phyloP scores from a whole-genome alignment of 2,113 vertebrate species.

The Sphyrna mokarran region DNA sequence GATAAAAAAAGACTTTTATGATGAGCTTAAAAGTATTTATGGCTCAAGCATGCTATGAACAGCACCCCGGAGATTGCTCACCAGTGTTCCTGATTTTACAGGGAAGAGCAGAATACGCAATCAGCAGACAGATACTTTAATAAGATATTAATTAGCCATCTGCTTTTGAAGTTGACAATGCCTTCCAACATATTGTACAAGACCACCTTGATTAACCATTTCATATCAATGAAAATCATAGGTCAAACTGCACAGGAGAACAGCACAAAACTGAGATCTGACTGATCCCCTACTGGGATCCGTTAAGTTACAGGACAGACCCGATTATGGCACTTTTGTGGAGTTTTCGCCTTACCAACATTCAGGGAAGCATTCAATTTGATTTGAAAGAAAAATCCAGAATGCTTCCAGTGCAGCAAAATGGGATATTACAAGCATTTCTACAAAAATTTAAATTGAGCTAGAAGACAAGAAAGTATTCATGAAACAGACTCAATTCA shows the following conservation, averaged over 20 bases:
- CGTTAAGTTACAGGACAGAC: not conserved
- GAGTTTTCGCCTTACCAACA: not conserved
- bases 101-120: not conserved
- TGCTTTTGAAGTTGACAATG: not conserved
- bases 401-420: no score
- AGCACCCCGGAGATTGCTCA: not conserved
- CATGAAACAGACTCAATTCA: no score
- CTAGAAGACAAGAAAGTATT: no score
- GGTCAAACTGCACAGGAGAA: not conserved
- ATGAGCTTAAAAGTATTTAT: not conserved
- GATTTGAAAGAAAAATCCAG: not conserved
- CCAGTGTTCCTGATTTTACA: not conserved
- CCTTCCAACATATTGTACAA: not conserved
- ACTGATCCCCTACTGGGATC: not conserved
- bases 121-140: not conserved
- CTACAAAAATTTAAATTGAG: no score
- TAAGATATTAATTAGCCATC: not conserved
- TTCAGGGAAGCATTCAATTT: not conserved
- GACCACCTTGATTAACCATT: not conserved
- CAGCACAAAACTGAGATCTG: not conserved
- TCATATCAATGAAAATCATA: not conserved
- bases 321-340: not conserved
- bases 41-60: not conserved
- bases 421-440: no score
- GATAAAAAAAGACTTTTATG: conserved; percentile 25